Conservation (phyloP, 1,140 invertebrate species). For the Zaprionus gabonicus region DNA sequence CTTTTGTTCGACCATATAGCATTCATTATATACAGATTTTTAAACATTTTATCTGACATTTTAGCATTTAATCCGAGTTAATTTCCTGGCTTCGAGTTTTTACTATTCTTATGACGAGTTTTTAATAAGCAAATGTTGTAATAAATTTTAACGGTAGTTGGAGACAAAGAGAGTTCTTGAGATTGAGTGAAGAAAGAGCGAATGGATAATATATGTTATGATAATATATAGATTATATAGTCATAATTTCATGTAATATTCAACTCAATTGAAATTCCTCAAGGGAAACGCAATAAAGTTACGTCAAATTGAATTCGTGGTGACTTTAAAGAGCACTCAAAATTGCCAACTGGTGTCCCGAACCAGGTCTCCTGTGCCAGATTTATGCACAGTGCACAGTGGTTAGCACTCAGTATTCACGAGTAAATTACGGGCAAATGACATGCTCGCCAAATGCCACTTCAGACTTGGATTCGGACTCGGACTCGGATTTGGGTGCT, state of each 20-base stretch:
- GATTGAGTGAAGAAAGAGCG: too few species aligned
- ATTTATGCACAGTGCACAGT: conserved; percentile 56
- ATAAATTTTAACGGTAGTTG: conserved; percentile 10
- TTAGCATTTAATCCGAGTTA: conserved; percentile 37
- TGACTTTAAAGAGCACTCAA: not conserved
- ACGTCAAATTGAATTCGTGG: not conserved
- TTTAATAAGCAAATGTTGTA: conserved; percentile 20
- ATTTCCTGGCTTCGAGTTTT: conserved; percentile 15
- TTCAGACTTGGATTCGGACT: conserved; percentile 25
- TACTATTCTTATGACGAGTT: conserved; percentile 15
- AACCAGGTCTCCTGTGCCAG: conserved; percentile 14
- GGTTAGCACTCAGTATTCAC: conserved; percentile 43
- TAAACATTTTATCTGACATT: conserved; percentile 26
- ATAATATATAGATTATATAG: too few species aligned
- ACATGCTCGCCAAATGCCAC: conserved; percentile 79
- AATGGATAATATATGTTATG: too few species aligned
- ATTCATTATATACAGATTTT: conserved; percentile 38
- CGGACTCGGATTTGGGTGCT: not conserved
- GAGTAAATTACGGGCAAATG: conserved; percentile 80
- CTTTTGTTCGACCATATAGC: conserved; percentile 24
- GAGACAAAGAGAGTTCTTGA: not conserved
- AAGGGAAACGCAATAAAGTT: not conserved
- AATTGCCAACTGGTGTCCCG: not conserved
- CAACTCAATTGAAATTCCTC: not conserved
- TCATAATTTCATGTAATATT: too few species aligned